These are phyloP conservation scores for Trididemnum clinides DNA, from an alignment of 23 tunicate species.

Conservation along the genomic window DNA sequence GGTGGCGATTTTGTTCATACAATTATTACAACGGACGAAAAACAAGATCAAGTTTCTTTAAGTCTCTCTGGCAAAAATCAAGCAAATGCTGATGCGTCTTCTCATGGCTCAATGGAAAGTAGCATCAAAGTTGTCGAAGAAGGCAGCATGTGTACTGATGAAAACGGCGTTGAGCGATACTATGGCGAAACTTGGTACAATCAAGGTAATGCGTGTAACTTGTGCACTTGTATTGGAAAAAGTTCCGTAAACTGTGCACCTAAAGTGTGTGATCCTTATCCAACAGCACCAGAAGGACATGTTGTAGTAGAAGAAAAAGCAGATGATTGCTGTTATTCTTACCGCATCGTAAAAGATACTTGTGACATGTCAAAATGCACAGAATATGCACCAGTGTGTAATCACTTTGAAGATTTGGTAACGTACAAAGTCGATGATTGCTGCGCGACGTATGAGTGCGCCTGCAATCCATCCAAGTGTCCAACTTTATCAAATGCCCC, in stretches of 20 bases:
- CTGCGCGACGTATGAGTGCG: slow-evolving; percentile 78
- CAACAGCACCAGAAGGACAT: slow-evolving; percentile 60
- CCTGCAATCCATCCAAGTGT: slow-evolving; percentile 85
- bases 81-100: slow-evolving; percentile 10
- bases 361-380: slow-evolving; percentile 63
- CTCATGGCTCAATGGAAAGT: neutral
- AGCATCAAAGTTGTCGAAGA: slow-evolving; percentile 32
- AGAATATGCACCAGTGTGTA: slow-evolving; percentile 56
- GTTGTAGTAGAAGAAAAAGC: slow-evolving; percentile 80
- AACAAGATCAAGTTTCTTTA: neutral
- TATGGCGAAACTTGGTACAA: slow-evolving; percentile 94
- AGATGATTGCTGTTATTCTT: slow-evolving; percentile 82
- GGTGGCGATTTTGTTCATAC: neutral
- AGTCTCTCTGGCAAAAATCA: neutral
- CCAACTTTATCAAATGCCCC: slow-evolving; percentile 39
- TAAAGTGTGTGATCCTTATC: slow-evolving; percentile 53
- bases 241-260: slow-evolving; percentile 32
- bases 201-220: slow-evolving; percentile 73
- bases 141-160: slow-evolving; percentile 60
- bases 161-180: slow-evolving; percentile 62
- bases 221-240: slow-evolving; percentile 54
- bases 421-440: slow-evolving; percentile 64
- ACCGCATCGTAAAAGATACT: slow-evolving; percentile 42
- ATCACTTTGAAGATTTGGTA: slow-evolving; percentile 66
- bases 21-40: neutral